A percentile compares a stretch with the other conserved stretches of the same genome.
Evolutionary conservation across 1,140 invertebrate species (phyloP).

Genomic region (Drosophila kikkawai): DNA sequence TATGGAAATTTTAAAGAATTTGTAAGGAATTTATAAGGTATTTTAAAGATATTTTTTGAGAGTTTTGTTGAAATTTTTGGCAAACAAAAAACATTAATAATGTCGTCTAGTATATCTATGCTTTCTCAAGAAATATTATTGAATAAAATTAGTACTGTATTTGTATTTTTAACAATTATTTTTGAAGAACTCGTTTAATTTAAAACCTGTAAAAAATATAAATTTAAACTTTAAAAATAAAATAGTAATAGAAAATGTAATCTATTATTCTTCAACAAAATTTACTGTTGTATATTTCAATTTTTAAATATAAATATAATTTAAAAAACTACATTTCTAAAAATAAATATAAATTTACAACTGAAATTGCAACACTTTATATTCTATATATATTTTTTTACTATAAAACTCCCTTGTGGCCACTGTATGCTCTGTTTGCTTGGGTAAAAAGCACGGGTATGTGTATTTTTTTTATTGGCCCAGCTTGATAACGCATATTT

Average conservation of each 20-base stretch:
- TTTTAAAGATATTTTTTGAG: no score
- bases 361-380: background rate
- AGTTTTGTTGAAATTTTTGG: no score
- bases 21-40: no score
- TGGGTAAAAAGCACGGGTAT: constrained; percentile 19
- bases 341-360: background rate
- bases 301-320: background rate
- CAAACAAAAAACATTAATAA: no score
- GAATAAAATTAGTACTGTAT: no score
- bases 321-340: background rate
- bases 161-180: background rate
- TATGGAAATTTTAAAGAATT: no score
- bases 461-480: constrained; percentile 73
- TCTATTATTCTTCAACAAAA: no score
- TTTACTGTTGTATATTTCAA: no score
- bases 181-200: background rate
- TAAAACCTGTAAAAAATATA: background rate
- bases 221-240: no score
- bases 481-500: constrained; percentile 80
- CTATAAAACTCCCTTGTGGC: background rate
- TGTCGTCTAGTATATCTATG: no score
- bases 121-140: no score
- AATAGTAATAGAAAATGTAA: no score
- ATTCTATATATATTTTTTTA: background rate
- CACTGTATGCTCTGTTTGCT: constrained; percentile 18